Percentiles rank a stretch among this genome's conserved stretches.
These are phyloP conservation scores for Reticulitermes lucifugus DNA, from an alignment of 2,888 invertebrate species.

Conservation along the genomic window DNA sequence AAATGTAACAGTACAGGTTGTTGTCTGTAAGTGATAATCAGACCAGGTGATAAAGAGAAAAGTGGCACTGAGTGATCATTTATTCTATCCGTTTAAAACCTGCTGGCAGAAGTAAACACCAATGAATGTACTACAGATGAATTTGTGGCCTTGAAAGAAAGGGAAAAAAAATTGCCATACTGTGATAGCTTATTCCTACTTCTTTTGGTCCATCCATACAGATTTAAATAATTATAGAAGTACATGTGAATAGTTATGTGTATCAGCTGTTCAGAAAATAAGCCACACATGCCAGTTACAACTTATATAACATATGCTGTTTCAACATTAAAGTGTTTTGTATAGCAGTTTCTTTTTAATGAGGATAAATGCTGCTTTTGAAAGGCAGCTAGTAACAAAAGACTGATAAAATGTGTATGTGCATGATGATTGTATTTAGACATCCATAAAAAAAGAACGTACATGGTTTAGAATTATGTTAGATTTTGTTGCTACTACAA, in stretches of 20 bases:
- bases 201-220: neutral
- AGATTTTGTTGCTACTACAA: neutral
- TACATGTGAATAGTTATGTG: neutral
- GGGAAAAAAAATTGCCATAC: neutral
- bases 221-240: neutral
- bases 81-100: no score
- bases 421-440: neutral
- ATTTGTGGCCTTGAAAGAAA: neutral
- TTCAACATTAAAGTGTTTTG: neutral
- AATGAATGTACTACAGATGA: neutral
- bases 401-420: neutral
- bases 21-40: no score
- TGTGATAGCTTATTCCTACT: slow-evolving; percentile 10
- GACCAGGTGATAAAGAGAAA: no score
- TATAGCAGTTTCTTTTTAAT: neutral
- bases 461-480: neutral
- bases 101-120: neutral
- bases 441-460: neutral
- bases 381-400: neutral
- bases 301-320: neutral
- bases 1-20: no score
- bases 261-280: neutral
- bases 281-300: neutral
- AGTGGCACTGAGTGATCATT: no score
- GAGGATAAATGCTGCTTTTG: neutral